A percentile compares a stretch with the other conserved stretches of the same genome.
Conservation (phyloP, 2,888 invertebrate species). For the Fabriciana adippe region DNA sequence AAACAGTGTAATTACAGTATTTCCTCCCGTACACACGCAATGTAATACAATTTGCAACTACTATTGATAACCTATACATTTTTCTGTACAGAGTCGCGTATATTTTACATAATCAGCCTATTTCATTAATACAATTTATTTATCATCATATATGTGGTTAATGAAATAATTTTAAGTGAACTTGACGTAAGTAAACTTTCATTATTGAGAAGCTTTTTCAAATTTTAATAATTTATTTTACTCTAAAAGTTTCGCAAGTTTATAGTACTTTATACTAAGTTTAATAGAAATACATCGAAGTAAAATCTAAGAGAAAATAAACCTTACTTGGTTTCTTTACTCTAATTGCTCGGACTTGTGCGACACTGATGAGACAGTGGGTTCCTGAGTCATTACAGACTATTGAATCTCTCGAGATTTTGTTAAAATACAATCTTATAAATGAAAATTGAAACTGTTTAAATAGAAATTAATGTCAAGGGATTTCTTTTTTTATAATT, state of each 20-base stretch:
- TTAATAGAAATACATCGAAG: slow-evolving; percentile 1
- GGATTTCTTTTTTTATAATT: too few species aligned
- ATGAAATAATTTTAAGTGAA: too few species aligned
- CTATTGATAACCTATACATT: slow-evolving; percentile 11
- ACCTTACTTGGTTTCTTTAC: slow-evolving; percentile 51
- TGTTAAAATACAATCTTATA: slow-evolving; percentile 17
- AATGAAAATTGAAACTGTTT: too few species aligned
- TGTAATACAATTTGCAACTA: slow-evolving; percentile 29
- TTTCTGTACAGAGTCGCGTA: slow-evolving; percentile 12
- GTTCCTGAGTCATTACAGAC: slow-evolving; percentile 29
- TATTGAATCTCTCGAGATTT: slow-evolving; percentile 9
- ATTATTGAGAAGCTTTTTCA: not conserved
- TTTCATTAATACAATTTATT: too few species aligned
- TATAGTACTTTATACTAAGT: not conserved
- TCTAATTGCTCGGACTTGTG: slow-evolving; percentile 61
- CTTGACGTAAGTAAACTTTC: too few species aligned
- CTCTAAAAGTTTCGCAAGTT: not conserved
- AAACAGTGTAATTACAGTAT: slow-evolving; percentile 36
- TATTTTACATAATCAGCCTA: too few species aligned
- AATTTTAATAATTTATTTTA: not conserved
- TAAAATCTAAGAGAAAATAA: slow-evolving; percentile 9
- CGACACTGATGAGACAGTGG: slow-evolving; percentile 63
- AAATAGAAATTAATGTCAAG: too few species aligned
- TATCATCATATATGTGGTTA: too few species aligned
- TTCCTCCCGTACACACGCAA: slow-evolving; percentile 29